These are phyloP conservation scores for Oenanthe oenanthe DNA, from an alignment of 2,113 vertebrate species.

Conservation along the genomic window DNA sequence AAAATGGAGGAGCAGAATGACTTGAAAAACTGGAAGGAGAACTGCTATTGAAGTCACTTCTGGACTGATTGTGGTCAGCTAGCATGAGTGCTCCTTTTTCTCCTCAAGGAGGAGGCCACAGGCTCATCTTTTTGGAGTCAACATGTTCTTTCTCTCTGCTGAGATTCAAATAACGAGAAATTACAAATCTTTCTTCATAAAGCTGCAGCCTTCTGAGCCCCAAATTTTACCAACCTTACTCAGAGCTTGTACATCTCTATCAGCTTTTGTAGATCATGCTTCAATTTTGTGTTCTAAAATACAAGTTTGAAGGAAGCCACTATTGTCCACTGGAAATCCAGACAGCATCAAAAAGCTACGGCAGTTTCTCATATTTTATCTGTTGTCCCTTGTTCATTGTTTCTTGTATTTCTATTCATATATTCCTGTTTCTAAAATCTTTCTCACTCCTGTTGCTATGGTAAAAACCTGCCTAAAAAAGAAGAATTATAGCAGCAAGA, in stretches of 20 bases:
- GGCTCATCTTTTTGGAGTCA: neutral
- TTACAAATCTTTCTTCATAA: neutral
- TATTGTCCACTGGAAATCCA: neutral
- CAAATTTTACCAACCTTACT: neutral
- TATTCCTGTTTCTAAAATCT: slow-evolving; percentile 20
- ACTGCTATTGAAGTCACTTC: neutral
- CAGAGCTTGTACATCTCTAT: neutral
- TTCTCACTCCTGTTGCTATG: slow-evolving; percentile 58
- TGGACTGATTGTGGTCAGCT: neutral
- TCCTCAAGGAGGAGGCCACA: neutral
- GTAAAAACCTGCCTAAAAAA: slow-evolving; percentile 31
- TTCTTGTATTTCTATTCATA: neutral
- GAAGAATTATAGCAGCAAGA: slow-evolving; percentile 7
- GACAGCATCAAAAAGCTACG: neutral
- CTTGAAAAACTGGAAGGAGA: neutral
- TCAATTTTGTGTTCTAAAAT: neutral
- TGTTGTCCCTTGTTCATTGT: neutral
- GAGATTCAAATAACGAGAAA: neutral
- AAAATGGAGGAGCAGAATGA: neutral
- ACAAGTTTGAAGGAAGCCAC: neutral
- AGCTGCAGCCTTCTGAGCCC: neutral
- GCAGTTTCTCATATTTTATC: neutral
- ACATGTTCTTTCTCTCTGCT: neutral
- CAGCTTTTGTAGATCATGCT: neutral
- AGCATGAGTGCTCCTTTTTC: neutral